Conservation (phyloP, 2,888 invertebrate species). For the Tubulanus polymorphus region DNA sequence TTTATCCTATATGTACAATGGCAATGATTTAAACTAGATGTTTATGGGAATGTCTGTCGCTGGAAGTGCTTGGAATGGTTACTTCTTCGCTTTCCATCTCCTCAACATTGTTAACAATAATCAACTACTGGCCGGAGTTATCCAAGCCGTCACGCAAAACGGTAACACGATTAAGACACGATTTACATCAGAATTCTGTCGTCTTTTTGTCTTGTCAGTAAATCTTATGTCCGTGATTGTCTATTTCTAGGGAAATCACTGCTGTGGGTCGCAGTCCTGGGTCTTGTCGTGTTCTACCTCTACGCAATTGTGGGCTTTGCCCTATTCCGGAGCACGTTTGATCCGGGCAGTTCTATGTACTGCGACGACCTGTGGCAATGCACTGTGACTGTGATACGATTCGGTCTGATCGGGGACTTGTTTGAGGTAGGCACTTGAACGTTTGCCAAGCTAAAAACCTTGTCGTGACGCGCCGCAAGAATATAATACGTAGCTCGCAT, state of each 20-base stretch:
- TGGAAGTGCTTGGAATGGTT: slow-evolving; percentile 45
- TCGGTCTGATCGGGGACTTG: slow-evolving; percentile 51
- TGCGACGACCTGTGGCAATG: slow-evolving; percentile 52
- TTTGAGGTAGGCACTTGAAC: slow-evolving; percentile 51
- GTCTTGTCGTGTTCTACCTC: slow-evolving; percentile 52
- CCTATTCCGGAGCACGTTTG: slow-evolving; percentile 48
- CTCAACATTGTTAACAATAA: slow-evolving; percentile 53
- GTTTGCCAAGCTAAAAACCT: too few relatives aligned
- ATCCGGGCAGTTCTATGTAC: slow-evolving; percentile 43
- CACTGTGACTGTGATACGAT: slow-evolving; percentile 50
- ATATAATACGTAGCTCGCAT: too few relatives aligned
- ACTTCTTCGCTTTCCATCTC: slow-evolving; percentile 53
- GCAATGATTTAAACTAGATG: not conserved
- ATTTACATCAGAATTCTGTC: not conserved
- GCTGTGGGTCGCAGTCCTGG: slow-evolving; percentile 52
- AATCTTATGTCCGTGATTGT: not conserved
- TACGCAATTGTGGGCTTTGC: slow-evolving; percentile 53
- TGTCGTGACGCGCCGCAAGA: too few relatives aligned
- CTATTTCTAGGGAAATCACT: slow-evolving; percentile 43
- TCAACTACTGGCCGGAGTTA: slow-evolving; percentile 51
- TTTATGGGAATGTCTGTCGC: slow-evolving; percentile 34
- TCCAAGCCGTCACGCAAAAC: slow-evolving; percentile 53
- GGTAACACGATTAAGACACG: slow-evolving; percentile 32
- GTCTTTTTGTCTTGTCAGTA: not conserved
- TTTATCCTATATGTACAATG: not conserved